Base-by-base conservation (phyloP, 2,888 invertebrate genomes). In the Chouioia cunea region DNA sequence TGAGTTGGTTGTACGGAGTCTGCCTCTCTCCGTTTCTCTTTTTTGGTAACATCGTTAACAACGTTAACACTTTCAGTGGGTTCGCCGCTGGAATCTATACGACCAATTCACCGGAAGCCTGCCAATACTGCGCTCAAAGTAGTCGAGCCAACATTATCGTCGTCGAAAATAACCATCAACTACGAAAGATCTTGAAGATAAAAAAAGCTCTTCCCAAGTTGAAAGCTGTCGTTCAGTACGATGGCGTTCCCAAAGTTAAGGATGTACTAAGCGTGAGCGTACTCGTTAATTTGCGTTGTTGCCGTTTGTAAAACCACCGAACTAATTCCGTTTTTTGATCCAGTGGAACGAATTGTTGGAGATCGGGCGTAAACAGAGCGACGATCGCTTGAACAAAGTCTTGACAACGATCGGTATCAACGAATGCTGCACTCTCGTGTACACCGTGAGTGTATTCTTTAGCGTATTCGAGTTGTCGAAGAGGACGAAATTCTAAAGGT, bases 41-140 rank as follows among this genome's bases (percentile, higher is more conserved):
- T n/a, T n/a, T n/a, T n/a, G n/a, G n/a, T n/a, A n/a, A n/a, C n/a
- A n/a, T n/a, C n/a, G n/a, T n/a, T n/a, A 27, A 27, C 6, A 27
- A 27, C 27, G 6, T 27, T 27, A 27, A 27, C 27, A 10, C 6
- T 47, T 70, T 43, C 43, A 93, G 93, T 64, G 96, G 95, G 72
- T 90, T 94, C 76, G 92, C 94, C 8, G 91, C 92, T 58, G 97
- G 97, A 71, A 93, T 97, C 81, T 97, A 97, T 86, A 94, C 96
- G 4, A 97, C 97, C 62, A 97, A 97, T 86, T 92, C 93, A 0
- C 87, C 94, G 0, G 96, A 96, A 73, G 93, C 96, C 0, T 96
- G 96, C 82, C 89, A 89, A 79, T 92, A 94, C 85, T 93, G 95
- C 78, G 89, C 94, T n/a, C 85, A 89, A 50, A 90, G 90, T 74